phyloP scores from a whole-genome alignment of 2,113 vertebrate genomes.

The rat (Rattus norvegicus) region GRCr8 NC_086027.1:71254501-71255000 shows the following conservation, averaged over 20 bases:
- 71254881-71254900: not conserved
- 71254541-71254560: not conserved
- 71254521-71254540: not conserved
- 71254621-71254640: not conserved
- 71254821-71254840: not conserved
- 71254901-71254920: not conserved
- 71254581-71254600: not conserved
- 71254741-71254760: not conserved
- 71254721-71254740: not conserved
- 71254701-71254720: not conserved
- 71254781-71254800: not conserved
- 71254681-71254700: not conserved
- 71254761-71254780: not conserved
- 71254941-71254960: not conserved
- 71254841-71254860: not conserved
- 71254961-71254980: not conserved
- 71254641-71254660: not conserved
- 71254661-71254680: no score
- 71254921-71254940: not conserved
- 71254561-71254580: not conserved
- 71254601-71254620: not conserved
- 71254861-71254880: not conserved
- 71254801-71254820: not conserved
- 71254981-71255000: not conserved
- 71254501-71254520: not conserved